Base-by-base conservation (phyloP, 2,888 invertebrate genomes). In the Margaritifera margaritifera region DNA sequence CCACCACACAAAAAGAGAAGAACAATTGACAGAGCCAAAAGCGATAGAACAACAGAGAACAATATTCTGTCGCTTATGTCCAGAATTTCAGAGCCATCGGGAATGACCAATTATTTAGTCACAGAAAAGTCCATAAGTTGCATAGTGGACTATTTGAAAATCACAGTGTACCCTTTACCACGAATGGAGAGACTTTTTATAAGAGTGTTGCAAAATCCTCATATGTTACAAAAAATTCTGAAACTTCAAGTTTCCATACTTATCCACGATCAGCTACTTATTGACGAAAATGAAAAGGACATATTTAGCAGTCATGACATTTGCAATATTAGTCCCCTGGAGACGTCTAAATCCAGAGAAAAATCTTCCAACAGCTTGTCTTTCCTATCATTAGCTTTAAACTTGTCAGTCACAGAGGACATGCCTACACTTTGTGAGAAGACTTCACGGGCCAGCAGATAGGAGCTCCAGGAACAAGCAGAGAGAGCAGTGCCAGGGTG, bases 51-150 rank as follows among this genome's bases (percentile, higher is more conserved):
- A 42, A 42, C 42, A 42, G 85, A 84, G 62, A 71, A 74, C 25
- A 84, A 84, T 62, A 83, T 87, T 57, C 68, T 86, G 27, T 82
- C 82, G 27, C 70, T 87, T 52, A 62, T 89, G 20, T 85, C 84
- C 1, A 68, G 84, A 56, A 72, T 87, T 15, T 88, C 88, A 6
- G 82, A 84, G 25, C 83, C 82, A 75, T 80, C 79, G 31, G 80
- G 85, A 69, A 81, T 82, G 18, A 79, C 79, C 42, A 71, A 72
- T 20, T 68, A 81, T 60, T 65, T 85, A 50, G 79, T 82, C 2
- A 76, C 79, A 15, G 69, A 65, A 61, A 76, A 79, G 55, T 78
- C 76, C 2, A 64, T 86, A 6, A 70, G 74, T 15, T 79, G 83
- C 57, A 71, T 87, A 24, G 67, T 86, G 54, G 80, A 81, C 62